Evolutionary conservation across 2,113 vertebrate genomes (phyloP), one percentile per base, ranked within the genome.

Genomic region (Megaleporinus macrocephalus): DNA sequence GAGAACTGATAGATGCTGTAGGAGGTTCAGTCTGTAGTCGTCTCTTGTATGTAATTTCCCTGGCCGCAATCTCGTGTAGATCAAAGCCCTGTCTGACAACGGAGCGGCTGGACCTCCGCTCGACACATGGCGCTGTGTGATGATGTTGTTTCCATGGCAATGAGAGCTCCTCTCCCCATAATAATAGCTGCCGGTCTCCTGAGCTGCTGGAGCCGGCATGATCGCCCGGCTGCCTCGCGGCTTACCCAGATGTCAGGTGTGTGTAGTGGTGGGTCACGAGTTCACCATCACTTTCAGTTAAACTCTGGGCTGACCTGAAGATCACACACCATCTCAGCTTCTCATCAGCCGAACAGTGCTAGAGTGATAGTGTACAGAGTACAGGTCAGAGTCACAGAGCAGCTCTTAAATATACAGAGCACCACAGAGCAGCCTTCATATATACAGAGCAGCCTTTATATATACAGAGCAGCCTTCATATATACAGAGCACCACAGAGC

Each of bases 91-190:
- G 66, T 70, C 66, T 70, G 66, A 70, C 66, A 22, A 14, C 41
- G 22, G 33, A 22, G 41, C 33, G 13, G 13, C 66, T 44, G 66
- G 33, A 36, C 65, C 30, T 36, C 30, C 33, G 9, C 30, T 22
- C 41, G 41, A 44, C 41, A 44, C 65, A 68, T 12, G 16, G 65
- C 30, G 22, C 33, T 44, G 33, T 9, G 41, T 44, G 66, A 70
- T 68, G 65, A 22, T 70, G 65, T 69, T 36, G 66, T 70, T 70
- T 70, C 66, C 66, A 70, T 70, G 66, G 66, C 10, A 36, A 70
- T 70, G 33, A 70, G 66, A 44, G 66, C 44, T 22, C 66, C 20
- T 44, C 22, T 44, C 5, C 33, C 22, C 33, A 44, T 70, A n/a
- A 70, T 44, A 44, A 44, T n/a, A 3, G 16, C 22, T 10, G 13